These are phyloP conservation scores for Diplodus puntazzo DNA, from an alignment of 2,797 vertebrate species.

Conservation along the genomic window DNA sequence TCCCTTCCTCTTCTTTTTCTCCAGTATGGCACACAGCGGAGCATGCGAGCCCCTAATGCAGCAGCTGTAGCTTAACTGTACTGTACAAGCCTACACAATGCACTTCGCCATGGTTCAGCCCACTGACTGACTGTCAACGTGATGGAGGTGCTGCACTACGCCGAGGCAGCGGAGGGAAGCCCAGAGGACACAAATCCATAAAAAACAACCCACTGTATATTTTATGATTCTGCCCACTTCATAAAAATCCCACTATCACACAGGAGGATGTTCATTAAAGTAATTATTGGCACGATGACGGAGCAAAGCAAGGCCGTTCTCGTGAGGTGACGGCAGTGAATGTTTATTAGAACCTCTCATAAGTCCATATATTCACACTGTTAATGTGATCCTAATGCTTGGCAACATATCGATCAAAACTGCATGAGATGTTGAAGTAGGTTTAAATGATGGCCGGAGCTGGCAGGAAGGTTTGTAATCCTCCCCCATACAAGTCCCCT, in stretches of 20 bases:
- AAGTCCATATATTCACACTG: constrained; percentile 40
- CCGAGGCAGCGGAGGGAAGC: constrained; percentile 43
- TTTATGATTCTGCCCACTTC: constrained; percentile 70
- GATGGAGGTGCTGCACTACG: constrained; percentile 60
- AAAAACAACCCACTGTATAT: constrained; percentile 59
- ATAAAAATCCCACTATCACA: constrained; percentile 57
- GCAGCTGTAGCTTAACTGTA: constrained; percentile 66
- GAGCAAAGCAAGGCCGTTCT: not conserved
- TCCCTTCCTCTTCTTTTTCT: not conserved
- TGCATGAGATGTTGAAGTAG: constrained; percentile 52
- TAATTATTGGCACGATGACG: constrained; percentile 46
- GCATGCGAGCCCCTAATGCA: constrained; percentile 40
- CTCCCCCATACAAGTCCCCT: constrained; percentile 56
- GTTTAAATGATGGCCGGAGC: constrained; percentile 56
- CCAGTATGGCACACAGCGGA: constrained; percentile 37
- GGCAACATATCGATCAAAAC: constrained; percentile 58
- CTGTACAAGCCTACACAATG: constrained; percentile 55
- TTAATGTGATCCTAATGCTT: constrained; percentile 54
- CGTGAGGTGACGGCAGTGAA: constrained; percentile 25
- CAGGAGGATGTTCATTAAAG: constrained; percentile 65
- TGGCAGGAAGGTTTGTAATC: constrained; percentile 55
- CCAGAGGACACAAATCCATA: constrained; percentile 67
- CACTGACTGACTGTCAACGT: constrained; percentile 58
- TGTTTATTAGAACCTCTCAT: constrained; percentile 32
- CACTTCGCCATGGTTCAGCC: constrained; percentile 39